Base-by-base conservation (phyloP, 2,888 invertebrate genomes). In the Gerris lacustris region DNA sequence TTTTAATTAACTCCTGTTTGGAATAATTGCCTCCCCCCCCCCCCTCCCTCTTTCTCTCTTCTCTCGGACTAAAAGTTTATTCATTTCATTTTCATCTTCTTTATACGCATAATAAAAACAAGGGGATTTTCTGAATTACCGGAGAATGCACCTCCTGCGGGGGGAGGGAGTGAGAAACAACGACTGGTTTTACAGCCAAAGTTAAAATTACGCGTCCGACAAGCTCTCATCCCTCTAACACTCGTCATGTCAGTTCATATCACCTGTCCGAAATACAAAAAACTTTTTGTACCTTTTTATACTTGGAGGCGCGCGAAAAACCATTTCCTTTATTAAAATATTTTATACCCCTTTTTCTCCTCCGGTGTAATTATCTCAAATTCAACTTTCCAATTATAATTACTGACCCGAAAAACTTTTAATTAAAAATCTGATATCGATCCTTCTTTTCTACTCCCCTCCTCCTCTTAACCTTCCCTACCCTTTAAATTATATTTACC, bases 11-110 rank as follows among this genome's bases (percentile, higher is more conserved):
- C 64, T 17, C 64, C n/a, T 64, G 64, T 64, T 64, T 9, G 64
- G 64, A 64, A 64, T 64, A 64, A 64, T 64, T 64, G 64, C 64
- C 18, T 18, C 9, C 31, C 64, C 11, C 15, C 2, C n/a, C 62
- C 31, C 31, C 64, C 18, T 64, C 18, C 5, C 64, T 64, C 64
- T 64, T 4, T 64, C 64, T 18, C 11, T n/a, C 62, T 62, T 62
- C 62, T n/a, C 64, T 9, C 18, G 15, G 67, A 9, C 44, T 69
- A 71, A 73, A 74, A 74, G 73, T 74, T 73, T 74, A 74, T 73
- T 74, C 74, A 73, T 74, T 73, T 73, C 69, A 74, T 74, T 72
- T 74, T 74, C 74, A 73, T 72, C 74, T 71, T 69, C 63, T 71
- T 67, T 71, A 67, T 67, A 67, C 45, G 45, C 15, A 67, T 67